Base-by-base conservation (phyloP, 2,113 vertebrate genomes). In the Nothoprocta pentlandii region DNA sequence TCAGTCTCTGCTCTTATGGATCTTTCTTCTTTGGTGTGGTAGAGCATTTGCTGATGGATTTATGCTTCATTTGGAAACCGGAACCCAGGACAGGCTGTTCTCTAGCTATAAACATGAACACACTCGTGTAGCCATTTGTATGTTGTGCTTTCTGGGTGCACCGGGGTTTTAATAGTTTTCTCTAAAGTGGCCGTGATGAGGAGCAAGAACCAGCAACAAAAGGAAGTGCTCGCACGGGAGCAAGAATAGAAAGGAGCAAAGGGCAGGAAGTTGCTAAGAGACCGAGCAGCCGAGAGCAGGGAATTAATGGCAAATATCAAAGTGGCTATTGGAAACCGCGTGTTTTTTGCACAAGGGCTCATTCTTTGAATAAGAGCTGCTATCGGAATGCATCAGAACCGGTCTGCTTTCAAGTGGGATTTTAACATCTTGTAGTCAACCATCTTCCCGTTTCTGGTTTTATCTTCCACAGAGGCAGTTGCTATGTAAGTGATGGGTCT, bases 21-120 rank as follows among this genome's bases (percentile, higher is more conserved):
- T 93, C 39, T 95, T 92, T 64, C 84, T 84, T 90, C 93, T 76
- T 44, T 5, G 54, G 68, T 63, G 15, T 5, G 91, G 69, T 96
- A 93, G 86, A 67, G 19, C 67, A 59, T 51, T 69, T 3, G 21
- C 70, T 89, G 95, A 83, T 2, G 93, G 96, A 97, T 98, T 97
- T 96, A 94, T 92, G 83, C 94, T 95, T 86, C 87, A 93, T 80
- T 94, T 96, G 93, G 88, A 97, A 98, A 97, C 89, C 95, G 96
- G 96, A 92, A 93, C 89, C 88, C 94, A 93, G 97, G 91, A 95
- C 94, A 97, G 94, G 41, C 84, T 97, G 97, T 96, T 96, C 97
- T 79, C 93, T 90, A 87, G 88, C 81, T 94, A 44, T 97, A 96
- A 96, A 95, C 92, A 96, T 96, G 97, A 97, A 96, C 87, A 97